phyloP scores from a whole-genome alignment of 2,113 vertebrate species.

The Archilochus colubris region DNA sequence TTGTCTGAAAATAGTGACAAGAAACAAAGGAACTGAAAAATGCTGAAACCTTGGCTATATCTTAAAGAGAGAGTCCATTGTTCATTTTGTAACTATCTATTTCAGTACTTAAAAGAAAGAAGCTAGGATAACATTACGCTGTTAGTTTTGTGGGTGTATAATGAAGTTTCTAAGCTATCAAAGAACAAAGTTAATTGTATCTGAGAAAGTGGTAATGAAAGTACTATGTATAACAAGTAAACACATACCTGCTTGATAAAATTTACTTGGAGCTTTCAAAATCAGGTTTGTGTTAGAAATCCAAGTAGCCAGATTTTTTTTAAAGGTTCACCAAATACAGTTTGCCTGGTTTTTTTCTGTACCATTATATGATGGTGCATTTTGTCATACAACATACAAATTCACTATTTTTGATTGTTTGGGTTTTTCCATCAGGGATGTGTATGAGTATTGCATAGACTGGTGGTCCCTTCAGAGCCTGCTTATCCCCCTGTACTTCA shows the following conservation, averaged over 20 bases:
- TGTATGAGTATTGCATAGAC: neutral
- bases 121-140: neutral
- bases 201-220: conserved; percentile 2
- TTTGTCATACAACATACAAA: neutral
- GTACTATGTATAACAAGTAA: neutral
- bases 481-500: neutral
- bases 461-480: neutral
- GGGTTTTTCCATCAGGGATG: rapidly evolving
- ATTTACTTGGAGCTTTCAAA: neutral
- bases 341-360: neutral
- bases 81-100: conserved; percentile 10
- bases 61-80: conserved; percentile 7
- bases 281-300: neutral
- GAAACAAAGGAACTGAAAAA: conserved; percentile 13
- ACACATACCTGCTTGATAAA: neutral
- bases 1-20: conserved; percentile 11
- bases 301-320: neutral
- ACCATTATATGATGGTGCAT: neutral
- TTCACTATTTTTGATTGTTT: neutral
- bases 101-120: neutral
- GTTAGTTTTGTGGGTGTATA: conserved; percentile 12
- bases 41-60: neutral
- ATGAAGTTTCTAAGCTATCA: conserved; percentile 9
- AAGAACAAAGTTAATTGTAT: neutral
- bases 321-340: neutral